These are phyloP conservation scores for Asobara japonica DNA, from an alignment of 1,140 invertebrate genomes.

Conservation along the genomic window DNA sequence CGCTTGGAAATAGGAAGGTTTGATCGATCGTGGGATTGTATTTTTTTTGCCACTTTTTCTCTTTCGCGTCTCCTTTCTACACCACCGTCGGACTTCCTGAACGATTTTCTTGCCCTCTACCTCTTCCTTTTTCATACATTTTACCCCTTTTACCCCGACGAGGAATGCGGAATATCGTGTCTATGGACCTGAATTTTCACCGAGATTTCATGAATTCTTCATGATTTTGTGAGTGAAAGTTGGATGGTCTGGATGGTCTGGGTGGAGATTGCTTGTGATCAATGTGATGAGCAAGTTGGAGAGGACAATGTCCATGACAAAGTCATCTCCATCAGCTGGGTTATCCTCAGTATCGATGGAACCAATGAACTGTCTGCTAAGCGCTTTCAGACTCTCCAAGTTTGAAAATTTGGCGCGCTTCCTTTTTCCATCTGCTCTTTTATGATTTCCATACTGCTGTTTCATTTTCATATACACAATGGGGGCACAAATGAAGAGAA, in stretches of 20 bases:
- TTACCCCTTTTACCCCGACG: not conserved
- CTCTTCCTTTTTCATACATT: not conserved
- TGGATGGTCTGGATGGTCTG: no score
- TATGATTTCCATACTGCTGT: not conserved
- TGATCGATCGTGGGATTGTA: conserved; percentile 35
- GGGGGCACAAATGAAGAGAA: not conserved
- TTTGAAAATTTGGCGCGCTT: not conserved
- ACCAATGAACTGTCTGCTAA: no score
- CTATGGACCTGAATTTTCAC: not conserved
- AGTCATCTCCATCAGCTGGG: no score
- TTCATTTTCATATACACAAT: not conserved
- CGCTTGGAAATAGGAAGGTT: conserved; percentile 30
- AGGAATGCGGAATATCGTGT: not conserved
- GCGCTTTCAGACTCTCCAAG: no score
- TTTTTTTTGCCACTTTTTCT: conserved; percentile 18
- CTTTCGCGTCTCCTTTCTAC: conserved; percentile 12
- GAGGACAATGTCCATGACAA: no score
- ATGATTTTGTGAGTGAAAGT: no score
- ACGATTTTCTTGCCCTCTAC: conserved; percentile 21
- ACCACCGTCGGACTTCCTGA: conserved; percentile 14
- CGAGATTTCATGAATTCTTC: not conserved
- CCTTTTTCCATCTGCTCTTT: not conserved
- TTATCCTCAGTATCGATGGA: no score
- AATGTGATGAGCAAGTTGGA: no score
- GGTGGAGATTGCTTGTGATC: no score